Conservation (phyloP, 2,888 invertebrate genomes). For the Ischnus inquisitorius region DNA sequence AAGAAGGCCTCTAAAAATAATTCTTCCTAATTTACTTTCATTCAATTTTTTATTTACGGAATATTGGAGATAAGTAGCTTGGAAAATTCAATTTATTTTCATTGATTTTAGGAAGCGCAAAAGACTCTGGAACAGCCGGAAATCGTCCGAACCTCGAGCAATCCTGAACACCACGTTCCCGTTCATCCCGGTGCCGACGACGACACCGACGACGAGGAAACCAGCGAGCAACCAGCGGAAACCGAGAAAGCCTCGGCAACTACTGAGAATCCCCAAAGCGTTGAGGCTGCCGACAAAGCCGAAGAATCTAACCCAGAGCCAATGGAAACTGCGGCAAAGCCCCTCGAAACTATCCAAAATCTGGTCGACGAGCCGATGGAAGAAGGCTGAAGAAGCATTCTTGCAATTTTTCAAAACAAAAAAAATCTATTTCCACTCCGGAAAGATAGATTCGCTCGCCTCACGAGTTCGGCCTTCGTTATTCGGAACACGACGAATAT, state of each 20-base stretch:
- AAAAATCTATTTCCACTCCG: not conserved
- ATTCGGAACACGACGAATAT: not conserved
- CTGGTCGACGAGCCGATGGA: slow-evolving; percentile 79
- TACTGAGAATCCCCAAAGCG: slow-evolving; percentile 20
- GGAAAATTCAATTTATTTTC: slow-evolving; percentile 23
- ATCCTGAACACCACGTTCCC: slow-evolving; percentile 88
- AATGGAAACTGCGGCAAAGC: slow-evolving; percentile 3
- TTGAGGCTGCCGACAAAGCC: slow-evolving; percentile 24
- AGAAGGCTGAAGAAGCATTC: slow-evolving; percentile 64
- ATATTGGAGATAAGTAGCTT: not conserved
- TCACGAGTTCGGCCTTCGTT: not conserved
- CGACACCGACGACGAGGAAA: slow-evolving; percentile 89
- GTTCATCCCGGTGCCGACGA: slow-evolving; percentile 90
- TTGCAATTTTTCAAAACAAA: not conserved
- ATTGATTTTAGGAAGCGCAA: slow-evolving; percentile 84
- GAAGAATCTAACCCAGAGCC: slow-evolving; percentile 39
- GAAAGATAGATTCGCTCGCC: not conserved
- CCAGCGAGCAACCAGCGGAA: slow-evolving; percentile 77
- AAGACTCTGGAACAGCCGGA: slow-evolving; percentile 89
- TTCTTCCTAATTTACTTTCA: no score
- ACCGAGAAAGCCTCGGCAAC: slow-evolving; percentile 14
- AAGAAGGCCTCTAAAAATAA: no score
- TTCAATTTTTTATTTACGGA: not conserved
- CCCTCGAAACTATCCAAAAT: slow-evolving; percentile 77
- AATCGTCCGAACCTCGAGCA: slow-evolving; percentile 85